A percentile compares a stretch with the other conserved stretches of the same genome.
Evolutionary conservation across 2,888 invertebrate species (phyloP).

Genomic region (Caenorhabditis macrosperma): DNA sequence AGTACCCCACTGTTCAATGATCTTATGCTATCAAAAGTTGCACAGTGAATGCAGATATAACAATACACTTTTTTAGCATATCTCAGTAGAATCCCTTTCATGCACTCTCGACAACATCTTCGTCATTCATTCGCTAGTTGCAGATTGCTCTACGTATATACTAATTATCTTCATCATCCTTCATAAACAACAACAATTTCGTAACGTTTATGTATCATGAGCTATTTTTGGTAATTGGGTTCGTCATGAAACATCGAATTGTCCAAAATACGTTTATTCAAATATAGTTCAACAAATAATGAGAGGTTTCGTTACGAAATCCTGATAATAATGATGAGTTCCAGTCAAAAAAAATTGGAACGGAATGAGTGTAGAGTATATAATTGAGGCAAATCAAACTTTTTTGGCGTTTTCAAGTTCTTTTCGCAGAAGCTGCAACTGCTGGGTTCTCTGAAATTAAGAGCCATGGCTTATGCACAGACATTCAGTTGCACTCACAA

Average conservation of each 20-base stretch:
- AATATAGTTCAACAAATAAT: background rate
- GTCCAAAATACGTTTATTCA: constrained; percentile 34
- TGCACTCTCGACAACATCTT: background rate
- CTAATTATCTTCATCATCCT: background rate
- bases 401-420: constrained; percentile 14
- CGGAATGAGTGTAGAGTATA: background rate
- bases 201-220: background rate
- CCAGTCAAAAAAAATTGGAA: background rate
- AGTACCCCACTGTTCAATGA: no score
- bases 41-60: no score
- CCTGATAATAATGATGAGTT: background rate
- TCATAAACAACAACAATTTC: background rate
- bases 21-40: no score
- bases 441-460: constrained; percentile 17
- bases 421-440: constrained; percentile 15
- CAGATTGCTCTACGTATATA: background rate
- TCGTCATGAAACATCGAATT: constrained; percentile 37
- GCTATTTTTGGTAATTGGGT: constrained; percentile 47
- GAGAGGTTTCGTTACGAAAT: constrained; percentile 15
- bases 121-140: constrained; percentile 5
- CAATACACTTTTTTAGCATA: background rate
- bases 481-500: constrained; percentile 10
- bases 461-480: no score
- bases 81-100: no score
- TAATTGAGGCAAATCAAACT: background rate